Conservation (phyloP, 2,113 vertebrate genomes). For the Columba livia region DNA sequence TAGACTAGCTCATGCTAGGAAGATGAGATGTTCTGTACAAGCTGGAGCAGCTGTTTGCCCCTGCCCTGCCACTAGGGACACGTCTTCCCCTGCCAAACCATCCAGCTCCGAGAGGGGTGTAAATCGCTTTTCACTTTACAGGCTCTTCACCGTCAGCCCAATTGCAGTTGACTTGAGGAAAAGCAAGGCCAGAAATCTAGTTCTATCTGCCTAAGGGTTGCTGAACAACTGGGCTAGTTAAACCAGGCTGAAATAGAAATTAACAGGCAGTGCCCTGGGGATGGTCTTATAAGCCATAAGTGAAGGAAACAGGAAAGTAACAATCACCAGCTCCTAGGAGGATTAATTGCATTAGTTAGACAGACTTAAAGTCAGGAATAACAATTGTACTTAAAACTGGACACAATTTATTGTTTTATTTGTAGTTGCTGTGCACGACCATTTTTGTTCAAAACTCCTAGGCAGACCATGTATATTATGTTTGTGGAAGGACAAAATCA, state of each 20-base stretch:
- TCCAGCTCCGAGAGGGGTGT: not conserved
- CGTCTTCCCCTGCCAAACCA: not conserved
- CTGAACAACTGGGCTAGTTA: not conserved
- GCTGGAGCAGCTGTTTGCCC: not conserved
- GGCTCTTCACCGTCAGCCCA: slow-evolving; percentile 5
- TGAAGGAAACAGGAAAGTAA: slow-evolving; percentile 17
- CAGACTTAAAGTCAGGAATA: not conserved
- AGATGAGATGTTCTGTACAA: not conserved
- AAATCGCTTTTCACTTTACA: not conserved
- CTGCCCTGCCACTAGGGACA: not conserved
- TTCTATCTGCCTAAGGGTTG: not conserved
- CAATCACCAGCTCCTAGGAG: slow-evolving; percentile 3
- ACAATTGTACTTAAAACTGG: not conserved
- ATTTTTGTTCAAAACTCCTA: not conserved
- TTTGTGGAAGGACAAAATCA: not conserved
- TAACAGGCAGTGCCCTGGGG: not conserved
- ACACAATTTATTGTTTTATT: slow-evolving; percentile 1
- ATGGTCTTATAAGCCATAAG: not conserved
- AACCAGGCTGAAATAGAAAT: slow-evolving; percentile 23
- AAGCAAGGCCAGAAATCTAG: slow-evolving; percentile 1
- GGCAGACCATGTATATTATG: not conserved
- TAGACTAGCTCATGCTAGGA: not conserved
- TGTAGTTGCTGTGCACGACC: not conserved
- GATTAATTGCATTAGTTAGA: not conserved
- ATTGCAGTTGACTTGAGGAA: not conserved